Evolutionary conservation across 2,113 vertebrate genomes (phyloP).

Genomic region (Cavia aperea): DNA sequence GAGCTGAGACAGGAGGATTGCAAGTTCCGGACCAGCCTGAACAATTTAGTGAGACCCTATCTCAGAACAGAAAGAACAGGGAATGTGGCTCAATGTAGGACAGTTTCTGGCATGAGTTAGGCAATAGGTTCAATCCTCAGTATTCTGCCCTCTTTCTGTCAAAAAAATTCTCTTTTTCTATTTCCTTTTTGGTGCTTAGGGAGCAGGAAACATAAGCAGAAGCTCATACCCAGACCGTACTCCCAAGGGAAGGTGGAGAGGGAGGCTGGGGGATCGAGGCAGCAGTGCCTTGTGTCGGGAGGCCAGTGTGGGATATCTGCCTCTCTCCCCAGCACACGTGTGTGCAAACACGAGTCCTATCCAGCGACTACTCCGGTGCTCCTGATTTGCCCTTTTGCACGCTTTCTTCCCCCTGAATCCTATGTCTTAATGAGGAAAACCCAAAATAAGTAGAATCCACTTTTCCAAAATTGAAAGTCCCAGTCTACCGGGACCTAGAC

Average conservation of each 20-base stretch:
- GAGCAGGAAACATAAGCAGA: neutral
- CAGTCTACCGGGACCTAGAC: neutral
- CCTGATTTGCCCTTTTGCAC: neutral
- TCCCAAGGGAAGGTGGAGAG: neutral
- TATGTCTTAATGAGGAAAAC: conserved; percentile 12
- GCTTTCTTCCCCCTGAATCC: neutral
- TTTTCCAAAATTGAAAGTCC: neutral
- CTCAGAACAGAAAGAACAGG: neutral
- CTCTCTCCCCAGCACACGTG: too few species aligned
- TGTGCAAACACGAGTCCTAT: too few species aligned
- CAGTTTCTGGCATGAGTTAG: neutral
- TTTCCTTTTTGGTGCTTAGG: neutral
- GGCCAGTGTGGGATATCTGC: neutral
- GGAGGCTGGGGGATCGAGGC: neutral
- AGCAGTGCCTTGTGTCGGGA: neutral
- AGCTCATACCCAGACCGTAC: neutral
- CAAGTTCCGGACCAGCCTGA: neutral
- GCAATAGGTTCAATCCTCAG: neutral
- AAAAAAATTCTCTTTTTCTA: neutral
- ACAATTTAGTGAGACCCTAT: neutral
- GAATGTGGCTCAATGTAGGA: neutral
- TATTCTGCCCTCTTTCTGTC: neutral
- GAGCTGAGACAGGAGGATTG: neutral
- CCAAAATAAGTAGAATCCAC: neutral
- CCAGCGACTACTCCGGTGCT: neutral